Evolutionary conservation across 2,797 vertebrate genomes (phyloP), one percentile per base, ranked within the genome.

Genomic region (Epinephelus coioides): DNA sequence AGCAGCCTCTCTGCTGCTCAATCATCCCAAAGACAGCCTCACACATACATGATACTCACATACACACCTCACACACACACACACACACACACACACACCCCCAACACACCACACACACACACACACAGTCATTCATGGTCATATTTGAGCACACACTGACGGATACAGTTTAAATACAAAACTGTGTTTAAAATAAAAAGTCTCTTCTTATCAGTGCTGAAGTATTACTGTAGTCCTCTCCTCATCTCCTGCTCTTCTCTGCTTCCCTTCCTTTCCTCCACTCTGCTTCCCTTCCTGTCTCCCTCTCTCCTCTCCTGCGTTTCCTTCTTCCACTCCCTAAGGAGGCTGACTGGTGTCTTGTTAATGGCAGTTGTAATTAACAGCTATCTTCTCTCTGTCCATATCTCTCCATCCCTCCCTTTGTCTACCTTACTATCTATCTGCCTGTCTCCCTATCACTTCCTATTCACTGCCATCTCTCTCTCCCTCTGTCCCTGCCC

Each of bases 281-380:
- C 15, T 27, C 63, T 17, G 23, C 54, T n/a, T 62, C 57, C 19
- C 17, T 47, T 54, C 53, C 46, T 82, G 64, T 78, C 59, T 73
- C 50, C 87, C 88, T 90, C 65, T 64, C 61, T 65, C 49, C 63
- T 70, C 40, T 78, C 64, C 6, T 44, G 51, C 61, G 82, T 87
- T 80, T 89, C 82, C 83, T 92, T 89, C 83, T 78, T 88, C 73
- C 69, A 87, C 89, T 91, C 91, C 85, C 88, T 64, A 43, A 84
- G 88, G 93, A 95, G 96, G 91, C 92, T 82, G 94, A 88, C 93
- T 95, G 89, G 83, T 88, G 95, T 95, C 95, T 92, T 95, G 95
- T 96, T 98, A 97, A 98, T 96, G 96, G 96, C 95, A 77, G 90
- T 84, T 94, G 95, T 97, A 98, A 98, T 98, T 97, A 98, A 98